Evolutionary conservation across 2,888 invertebrate genomes (phyloP), one percentile per base, ranked within the genome.

Genomic region (Lissonota sp.): DNA sequence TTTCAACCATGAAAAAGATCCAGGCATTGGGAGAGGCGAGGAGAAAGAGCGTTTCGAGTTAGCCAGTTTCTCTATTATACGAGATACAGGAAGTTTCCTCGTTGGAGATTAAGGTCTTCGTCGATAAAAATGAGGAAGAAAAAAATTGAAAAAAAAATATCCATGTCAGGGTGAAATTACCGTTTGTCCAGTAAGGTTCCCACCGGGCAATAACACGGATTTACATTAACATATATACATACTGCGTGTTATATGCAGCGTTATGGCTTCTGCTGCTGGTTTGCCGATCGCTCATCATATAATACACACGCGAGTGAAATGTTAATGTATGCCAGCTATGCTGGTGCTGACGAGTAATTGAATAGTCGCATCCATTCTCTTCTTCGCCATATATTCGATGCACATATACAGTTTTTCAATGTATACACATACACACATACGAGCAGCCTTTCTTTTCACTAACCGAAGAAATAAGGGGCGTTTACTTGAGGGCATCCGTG

Each of bases 291-390:
- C 53, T 62, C 75, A 69, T 69, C 75, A 7, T 76, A 69, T 57
- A 46, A 60, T 46, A 58, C 37, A 55, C 69, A 69, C 69, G 62
- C 62, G 58, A 76, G 60, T 69, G 67, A 76, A 87, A 87, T 75
- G 85, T 84, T 86, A 85, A 87, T 85, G 58, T 79, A 85, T 84
- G 72, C 66, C 66, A 49, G 66, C 12, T 5, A 12, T n/a, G 63
- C n/a, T 55, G 70, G 74, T 77, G 83, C 84, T 78, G 84, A 86
- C 85, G 72, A 84, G 83, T 85, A 86, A 87, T 87, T 88, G 87
- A 87, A 88, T 88, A 79, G 82, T 63, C 75, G 80, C 84, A 83
- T 84, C 85, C 87, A 87, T 87, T 82, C 83, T 76, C 53, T 37
- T 67, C 5, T 12, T 70, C 12, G 6, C 42, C 26, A n/a, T 69